phyloP scores from a whole-genome alignment of 2,888 invertebrate genomes.

The Lasioglossum figueresi region DNA sequence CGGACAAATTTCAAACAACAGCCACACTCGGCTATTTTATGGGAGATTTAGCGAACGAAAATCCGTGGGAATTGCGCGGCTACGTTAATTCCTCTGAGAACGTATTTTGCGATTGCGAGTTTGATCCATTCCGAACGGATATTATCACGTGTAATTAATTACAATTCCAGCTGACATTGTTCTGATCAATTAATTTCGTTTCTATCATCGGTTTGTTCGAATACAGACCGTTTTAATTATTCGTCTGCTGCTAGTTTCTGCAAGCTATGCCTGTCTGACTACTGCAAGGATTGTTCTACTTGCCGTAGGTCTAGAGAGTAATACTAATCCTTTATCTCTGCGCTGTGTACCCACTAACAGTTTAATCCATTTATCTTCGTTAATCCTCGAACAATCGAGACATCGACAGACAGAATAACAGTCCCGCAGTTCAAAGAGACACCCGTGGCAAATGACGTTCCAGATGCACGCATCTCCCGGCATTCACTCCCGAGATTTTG shows the following conservation, averaged over 20 bases:
- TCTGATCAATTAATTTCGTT: background rate
- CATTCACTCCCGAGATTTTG: background rate
- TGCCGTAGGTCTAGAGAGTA: background rate
- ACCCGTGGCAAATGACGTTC: background rate
- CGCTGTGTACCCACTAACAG: background rate
- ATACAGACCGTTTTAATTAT: background rate
- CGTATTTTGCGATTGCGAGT: background rate
- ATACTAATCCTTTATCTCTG: background rate
- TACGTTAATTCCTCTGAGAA: background rate
- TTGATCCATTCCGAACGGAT: background rate
- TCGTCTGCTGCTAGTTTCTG: no score
- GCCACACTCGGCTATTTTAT: conserved; percentile 21
- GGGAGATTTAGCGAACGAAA: background rate
- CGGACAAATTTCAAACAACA: conserved; percentile 36
- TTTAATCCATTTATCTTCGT: background rate
- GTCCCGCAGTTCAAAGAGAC: background rate
- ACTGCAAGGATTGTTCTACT: background rate
- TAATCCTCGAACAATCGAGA: no score
- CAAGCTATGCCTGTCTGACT: background rate
- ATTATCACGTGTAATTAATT: background rate
- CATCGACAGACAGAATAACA: background rate
- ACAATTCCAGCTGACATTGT: background rate
- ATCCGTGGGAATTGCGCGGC: background rate
- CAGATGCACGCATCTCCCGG: background rate
- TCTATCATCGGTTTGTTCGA: background rate